Evolutionary conservation across 2,888 invertebrate genomes (phyloP).

Genomic region (Eupelmus urozonus): DNA sequence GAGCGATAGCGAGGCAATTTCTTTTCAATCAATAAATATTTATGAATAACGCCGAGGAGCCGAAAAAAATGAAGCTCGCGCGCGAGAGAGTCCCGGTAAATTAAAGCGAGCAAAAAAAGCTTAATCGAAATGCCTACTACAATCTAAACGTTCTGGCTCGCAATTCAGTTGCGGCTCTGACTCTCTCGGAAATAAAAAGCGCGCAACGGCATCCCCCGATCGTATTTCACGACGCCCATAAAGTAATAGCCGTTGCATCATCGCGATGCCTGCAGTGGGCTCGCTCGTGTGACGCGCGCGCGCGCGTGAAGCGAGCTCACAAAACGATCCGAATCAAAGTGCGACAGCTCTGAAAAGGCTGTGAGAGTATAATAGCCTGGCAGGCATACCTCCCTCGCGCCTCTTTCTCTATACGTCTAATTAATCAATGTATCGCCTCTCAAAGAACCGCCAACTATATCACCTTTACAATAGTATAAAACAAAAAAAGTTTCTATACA

Average conservation of each 20-base stretch:
- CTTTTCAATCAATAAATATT: too few relatives aligned
- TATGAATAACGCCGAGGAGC: too few relatives aligned
- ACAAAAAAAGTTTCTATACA: conserved; percentile 13
- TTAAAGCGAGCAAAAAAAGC: background rate
- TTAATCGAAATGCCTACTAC: conserved; percentile 20
- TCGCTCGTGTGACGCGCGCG: too few relatives aligned
- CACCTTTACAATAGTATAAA: background rate
- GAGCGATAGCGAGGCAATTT: too few relatives aligned
- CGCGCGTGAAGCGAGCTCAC: conserved; percentile 11
- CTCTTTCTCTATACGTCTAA: background rate
- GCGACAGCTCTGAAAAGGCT: conserved; percentile 26
- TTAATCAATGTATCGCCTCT: background rate
- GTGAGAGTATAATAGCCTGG: background rate
- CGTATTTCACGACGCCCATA: conserved; percentile 47
- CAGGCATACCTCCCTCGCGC: background rate
- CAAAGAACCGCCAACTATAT: background rate
- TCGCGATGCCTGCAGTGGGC: conserved; percentile 13
- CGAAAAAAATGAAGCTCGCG: too few relatives aligned
- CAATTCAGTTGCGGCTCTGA: conserved; percentile 4
- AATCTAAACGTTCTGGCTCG: background rate
- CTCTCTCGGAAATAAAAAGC: conserved; percentile 40
- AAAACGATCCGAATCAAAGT: conserved; percentile 43
- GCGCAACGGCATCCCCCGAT: conserved; percentile 19
- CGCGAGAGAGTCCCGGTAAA: background rate
- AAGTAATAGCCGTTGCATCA: conserved; percentile 46